Conservation (phyloP, 2,888 invertebrate species). For the Lepetodrilus schrolli region DNA sequence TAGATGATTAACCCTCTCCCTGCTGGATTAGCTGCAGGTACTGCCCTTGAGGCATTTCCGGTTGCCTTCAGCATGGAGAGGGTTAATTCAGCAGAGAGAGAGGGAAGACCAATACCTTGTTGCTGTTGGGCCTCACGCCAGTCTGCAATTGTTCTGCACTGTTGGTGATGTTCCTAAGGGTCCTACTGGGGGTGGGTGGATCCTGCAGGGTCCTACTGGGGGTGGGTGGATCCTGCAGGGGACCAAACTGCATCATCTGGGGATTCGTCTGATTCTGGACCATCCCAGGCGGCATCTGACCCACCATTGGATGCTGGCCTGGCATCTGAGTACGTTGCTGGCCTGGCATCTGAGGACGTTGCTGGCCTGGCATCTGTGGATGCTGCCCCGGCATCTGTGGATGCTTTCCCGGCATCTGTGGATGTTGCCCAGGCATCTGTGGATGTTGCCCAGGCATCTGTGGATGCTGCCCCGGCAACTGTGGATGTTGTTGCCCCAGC, state of each 20-base stretch:
- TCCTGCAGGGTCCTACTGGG: slow-evolving; percentile 74
- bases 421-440: background rate
- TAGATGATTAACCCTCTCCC: too few species aligned
- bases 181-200: slow-evolving; percentile 66
- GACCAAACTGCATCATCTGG: slow-evolving; percentile 31
- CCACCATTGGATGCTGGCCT: slow-evolving; percentile 16
- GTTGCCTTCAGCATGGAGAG: too few species aligned
- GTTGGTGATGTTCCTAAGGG: slow-evolving; percentile 79
- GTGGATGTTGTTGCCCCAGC: slow-evolving; percentile 16
- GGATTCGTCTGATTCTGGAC: background rate
- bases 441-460: too few species aligned
- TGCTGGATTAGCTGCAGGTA: too few species aligned
- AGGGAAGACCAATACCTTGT: slow-evolving; percentile 28
- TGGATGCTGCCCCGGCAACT: background rate
- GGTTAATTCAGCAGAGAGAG: too few species aligned
- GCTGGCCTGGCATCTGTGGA: too few species aligned
- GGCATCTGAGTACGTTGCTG: slow-evolving; percentile 9
- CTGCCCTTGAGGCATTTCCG: too few species aligned
- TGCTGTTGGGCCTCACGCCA: slow-evolving; percentile 14
- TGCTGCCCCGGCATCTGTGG: background rate
- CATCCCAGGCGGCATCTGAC: slow-evolving; percentile 16
- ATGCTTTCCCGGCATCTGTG: slow-evolving; percentile 11
- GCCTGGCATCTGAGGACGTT: slow-evolving; percentile 11
- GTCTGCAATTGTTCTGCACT: slow-evolving; percentile 44
- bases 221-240: slow-evolving; percentile 31